Evolutionary conservation across 2,113 vertebrate genomes (phyloP).

Genomic region (Saimiri boliviensis): DNA sequence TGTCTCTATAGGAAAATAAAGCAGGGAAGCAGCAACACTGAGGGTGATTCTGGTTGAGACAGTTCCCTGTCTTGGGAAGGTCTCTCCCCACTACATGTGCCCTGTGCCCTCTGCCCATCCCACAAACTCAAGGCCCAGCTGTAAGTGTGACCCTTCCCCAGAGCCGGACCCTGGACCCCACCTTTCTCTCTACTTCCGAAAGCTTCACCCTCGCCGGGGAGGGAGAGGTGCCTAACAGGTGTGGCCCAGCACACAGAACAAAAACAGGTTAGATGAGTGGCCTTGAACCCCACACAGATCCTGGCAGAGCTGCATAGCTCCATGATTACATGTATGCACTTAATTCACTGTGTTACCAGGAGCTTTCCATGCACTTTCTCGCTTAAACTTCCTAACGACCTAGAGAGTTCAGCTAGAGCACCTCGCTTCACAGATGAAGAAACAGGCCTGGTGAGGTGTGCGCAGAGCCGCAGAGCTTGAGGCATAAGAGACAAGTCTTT

Average conservation of each 20-base stretch:
- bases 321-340: not conserved
- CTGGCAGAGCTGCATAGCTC: not conserved
- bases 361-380: not conserved
- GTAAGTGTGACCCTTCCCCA: not conserved
- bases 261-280: not conserved
- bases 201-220: not conserved
- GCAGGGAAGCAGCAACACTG: not conserved
- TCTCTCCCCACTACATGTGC: not conserved
- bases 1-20: not conserved
- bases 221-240: not conserved
- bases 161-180: not conserved
- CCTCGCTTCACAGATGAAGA: not conserved
- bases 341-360: not conserved
- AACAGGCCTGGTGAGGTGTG: not conserved
- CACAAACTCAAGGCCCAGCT: not conserved
- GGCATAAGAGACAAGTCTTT: not conserved
- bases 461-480: not conserved
- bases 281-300: not conserved
- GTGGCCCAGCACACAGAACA: not conserved
- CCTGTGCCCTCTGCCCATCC: not conserved
- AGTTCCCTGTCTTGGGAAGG: not conserved
- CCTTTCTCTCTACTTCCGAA: not conserved
- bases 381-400: not conserved
- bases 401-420: not conserved
- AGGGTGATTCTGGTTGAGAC: not conserved